Base-by-base conservation (phyloP, 2,113 vertebrate species). In the Plotosus lineatus region DNA sequence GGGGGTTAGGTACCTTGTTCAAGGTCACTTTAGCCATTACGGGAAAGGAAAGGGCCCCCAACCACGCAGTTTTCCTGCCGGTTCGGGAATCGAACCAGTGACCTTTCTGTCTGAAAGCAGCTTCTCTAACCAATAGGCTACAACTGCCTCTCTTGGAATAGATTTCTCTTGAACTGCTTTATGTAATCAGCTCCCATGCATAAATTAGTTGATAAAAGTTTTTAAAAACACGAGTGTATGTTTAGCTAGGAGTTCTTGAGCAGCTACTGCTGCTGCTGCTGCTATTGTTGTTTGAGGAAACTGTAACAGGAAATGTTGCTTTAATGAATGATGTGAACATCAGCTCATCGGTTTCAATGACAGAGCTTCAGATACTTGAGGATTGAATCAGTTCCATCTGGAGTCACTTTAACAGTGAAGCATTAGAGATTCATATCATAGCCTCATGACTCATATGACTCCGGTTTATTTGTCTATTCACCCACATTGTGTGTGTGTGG, bases 341-440 rank as follows among this genome's bases (percentile, higher is more conserved):
- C 73, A 56, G 5, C 36, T 51, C 73, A 26, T 33, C 6, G 10
- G 73, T 75, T 75, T 56, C 31, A 31, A 28, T n/a, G 26, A 28
- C 33, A 19, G 40, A 1, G 44, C 6, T 46, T 19, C 44, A 78
- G 63, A 68, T 31, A 17, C 38, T 44, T 78, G 33, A 65, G 44
- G 28, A n/a, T 40, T 66, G 77, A 78, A 78, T 78, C 60, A 53
- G 7, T 78, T 78, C 60, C 3, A 48, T 21, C 61, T 78, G 61
- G 77, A 78, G 48, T 68, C 60, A 40, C 53, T 78, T 66, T 38
- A 77, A 61, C 15, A 21, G 26, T 33, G 19, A 63, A 4, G n/a
- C 60, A 33, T 42, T 38, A 38, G 53, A 69, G 77, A 69, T 26
- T 56, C 77, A 44, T 78, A 78, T 78, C 61, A 36, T 50, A n/a